Evolutionary conservation across 1,140 invertebrate species (phyloP), one percentile per base, ranked within the genome.

Genomic region (Saxidomus purpurata): DNA sequence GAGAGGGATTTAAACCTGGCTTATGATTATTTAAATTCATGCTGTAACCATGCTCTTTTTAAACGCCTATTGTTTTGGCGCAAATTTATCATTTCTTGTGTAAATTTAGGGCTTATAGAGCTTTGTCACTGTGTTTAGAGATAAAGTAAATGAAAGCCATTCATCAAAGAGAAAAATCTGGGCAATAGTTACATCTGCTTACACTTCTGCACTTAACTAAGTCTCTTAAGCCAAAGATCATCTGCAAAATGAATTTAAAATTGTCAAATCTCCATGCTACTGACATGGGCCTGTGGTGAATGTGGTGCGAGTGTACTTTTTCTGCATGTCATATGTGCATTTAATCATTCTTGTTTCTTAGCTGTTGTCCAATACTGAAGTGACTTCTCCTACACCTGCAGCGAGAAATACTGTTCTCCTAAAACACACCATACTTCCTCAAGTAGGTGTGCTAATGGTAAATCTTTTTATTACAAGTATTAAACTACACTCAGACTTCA

Each of bases 141-240:
- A 82, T 59, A 61, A 31, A 40, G 25, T 28, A 38, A 67, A 82
- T 52, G 40, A 25, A 38, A 82, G 25, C 52, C 3, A 67, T 82
- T 82, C 55, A 82, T 82, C 80, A 82, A 63, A 63, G 55, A 25
- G 25, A 63, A 38, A 82, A 82, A 31, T 25, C 34, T 25, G 9
- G 0, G 38, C 55, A 82, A 81, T 31, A 34, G 22, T 52, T 31
- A 52, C 74, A 52, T 77, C 40, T 77, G 40, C 40, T 77, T 31
- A 77, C 13, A 25, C 40, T 25, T 6, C 25, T 15, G 43, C 74
- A 49, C 13, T 52, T 49, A 28, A 52, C 74, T 77, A 77, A 77
- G 40, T 49, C 74, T 77, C 22, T 15, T 49, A 77, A 77, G 74
- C 43, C 74, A 77, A 28, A 77, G 47, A 31, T 77, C 43, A 47